Evolutionary conservation across 2,888 invertebrate genomes (phyloP).

Genomic region (Ametastegia equiseti): DNA sequence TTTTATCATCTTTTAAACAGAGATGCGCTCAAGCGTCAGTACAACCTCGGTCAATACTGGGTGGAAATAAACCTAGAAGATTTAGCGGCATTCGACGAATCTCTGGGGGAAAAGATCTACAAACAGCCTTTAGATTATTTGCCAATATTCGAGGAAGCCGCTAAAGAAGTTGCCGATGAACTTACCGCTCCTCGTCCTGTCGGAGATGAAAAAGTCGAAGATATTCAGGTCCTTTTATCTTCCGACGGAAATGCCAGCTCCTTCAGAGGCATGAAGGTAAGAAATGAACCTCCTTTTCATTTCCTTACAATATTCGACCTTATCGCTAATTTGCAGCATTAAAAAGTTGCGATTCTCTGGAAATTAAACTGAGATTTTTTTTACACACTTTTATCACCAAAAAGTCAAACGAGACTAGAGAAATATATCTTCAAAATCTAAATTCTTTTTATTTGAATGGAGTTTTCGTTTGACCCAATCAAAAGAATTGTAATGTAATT

Average conservation of each 20-base stretch:
- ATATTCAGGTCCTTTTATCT: conserved; percentile 93
- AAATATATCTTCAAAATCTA: too few species aligned
- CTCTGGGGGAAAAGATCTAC: conserved; percentile 92
- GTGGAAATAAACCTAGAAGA: conserved; percentile 96
- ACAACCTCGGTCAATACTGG: conserved; percentile 92
- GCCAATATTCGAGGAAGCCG: conserved; percentile 97
- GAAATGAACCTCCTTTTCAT: conserved; percentile 33
- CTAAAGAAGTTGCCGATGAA: conserved; percentile 97
- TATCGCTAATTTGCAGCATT: too few species aligned
- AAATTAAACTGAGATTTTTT: neutral
- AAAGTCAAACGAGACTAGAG: too few species aligned
- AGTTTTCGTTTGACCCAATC: too few species aligned
- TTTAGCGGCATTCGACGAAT: conserved; percentile 95
- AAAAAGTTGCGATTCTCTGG: too few species aligned
- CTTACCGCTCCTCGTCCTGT: conserved; percentile 94
- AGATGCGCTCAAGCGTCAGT: conserved; percentile 95
- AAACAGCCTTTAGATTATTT: conserved; percentile 96
- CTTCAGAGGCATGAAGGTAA: conserved; percentile 91
- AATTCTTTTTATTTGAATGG: too few species aligned
- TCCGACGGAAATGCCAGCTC: conserved; percentile 90
- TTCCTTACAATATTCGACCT: neutral
- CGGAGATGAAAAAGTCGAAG: conserved; percentile 92
- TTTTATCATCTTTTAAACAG: conserved; percentile 77
- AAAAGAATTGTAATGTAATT: too few species aligned
- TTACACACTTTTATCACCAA: too few species aligned